These are phyloP conservation scores for Eupithecia vulgata DNA, from an alignment of 2,888 invertebrate species.

Conservation along the genomic window DNA sequence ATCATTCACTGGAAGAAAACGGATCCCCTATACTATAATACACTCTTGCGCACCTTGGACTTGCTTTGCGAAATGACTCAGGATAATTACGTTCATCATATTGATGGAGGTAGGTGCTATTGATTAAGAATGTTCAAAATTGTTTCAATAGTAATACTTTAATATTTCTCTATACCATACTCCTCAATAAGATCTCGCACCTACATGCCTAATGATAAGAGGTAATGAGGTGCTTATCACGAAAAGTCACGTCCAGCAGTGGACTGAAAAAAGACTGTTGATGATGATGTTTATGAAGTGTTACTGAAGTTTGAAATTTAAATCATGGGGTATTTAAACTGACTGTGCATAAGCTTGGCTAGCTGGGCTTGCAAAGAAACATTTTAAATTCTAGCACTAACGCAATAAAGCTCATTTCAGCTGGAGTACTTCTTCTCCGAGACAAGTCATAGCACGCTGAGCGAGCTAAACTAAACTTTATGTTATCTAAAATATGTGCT, in stretches of 20 bases:
- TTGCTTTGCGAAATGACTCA: slow-evolving; percentile 91
- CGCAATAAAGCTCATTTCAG: not conserved
- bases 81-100: slow-evolving; percentile 93
- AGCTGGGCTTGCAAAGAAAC: not conserved
- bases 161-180: no score
- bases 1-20: slow-evolving; percentile 88
- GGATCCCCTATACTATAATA: slow-evolving; percentile 86
- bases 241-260: no score
- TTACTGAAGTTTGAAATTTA: no score
- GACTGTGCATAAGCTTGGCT: not conserved
- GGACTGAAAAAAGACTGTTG: no score
- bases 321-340: not conserved
- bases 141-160: no score
- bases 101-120: slow-evolving; percentile 87
- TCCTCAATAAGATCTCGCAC: no score
- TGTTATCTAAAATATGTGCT: not conserved
- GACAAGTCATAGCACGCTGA: not conserved
- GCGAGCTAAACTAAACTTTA: not conserved
- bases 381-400: not conserved
- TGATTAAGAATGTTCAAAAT: not conserved
- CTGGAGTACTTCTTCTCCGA: not conserved
- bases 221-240: no score
- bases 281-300: no score
- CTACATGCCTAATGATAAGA: no score
- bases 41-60: slow-evolving; percentile 91